Evolutionary conservation across 2,888 invertebrate species (phyloP).

Genomic region (Drosophila phalerata): DNA sequence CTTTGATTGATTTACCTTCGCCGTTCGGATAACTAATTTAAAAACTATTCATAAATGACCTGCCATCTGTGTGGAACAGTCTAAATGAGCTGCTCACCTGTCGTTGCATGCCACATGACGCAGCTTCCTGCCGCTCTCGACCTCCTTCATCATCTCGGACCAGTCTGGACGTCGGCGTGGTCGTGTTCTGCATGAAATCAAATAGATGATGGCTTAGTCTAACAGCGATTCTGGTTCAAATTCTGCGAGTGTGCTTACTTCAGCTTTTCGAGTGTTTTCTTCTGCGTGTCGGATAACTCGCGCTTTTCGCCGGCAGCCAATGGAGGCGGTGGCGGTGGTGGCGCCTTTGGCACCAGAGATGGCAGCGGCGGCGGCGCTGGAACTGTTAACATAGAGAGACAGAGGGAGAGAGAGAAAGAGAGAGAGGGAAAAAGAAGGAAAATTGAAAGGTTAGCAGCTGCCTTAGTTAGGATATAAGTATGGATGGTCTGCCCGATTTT

Average conservation of each 20-base stretch:
- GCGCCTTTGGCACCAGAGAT: slow-evolving; percentile 86
- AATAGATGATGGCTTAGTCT: slow-evolving; percentile 47
- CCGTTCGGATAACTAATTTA: neutral
- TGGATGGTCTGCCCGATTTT: slow-evolving; percentile 28
- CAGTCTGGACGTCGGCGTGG: slow-evolving; percentile 94
- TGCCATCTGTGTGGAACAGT: neutral
- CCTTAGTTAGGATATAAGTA: slow-evolving; percentile 23
- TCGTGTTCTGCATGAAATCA: slow-evolving; percentile 86
- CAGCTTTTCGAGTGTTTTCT: slow-evolving; percentile 90
- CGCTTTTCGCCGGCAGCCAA: slow-evolving; percentile 87
- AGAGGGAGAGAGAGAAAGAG: slow-evolving; percentile 3
- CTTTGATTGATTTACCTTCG: neutral
- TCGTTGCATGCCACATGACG: slow-evolving; percentile 95
- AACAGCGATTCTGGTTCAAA: slow-evolving; percentile 1
- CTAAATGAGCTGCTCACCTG: slow-evolving; percentile 86
- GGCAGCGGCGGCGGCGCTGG: slow-evolving; percentile 85
- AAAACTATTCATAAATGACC: slow-evolving; percentile 4
- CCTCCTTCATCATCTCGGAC: slow-evolving; percentile 96
- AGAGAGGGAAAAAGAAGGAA: neutral
- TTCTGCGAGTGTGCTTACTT: slow-evolving; percentile 85
- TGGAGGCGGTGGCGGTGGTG: slow-evolving; percentile 91
- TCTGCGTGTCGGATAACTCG: slow-evolving; percentile 87
- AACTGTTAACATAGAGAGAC: slow-evolving; percentile 69
- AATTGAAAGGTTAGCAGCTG: slow-evolving; percentile 34
- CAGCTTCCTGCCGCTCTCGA: slow-evolving; percentile 92